Conservation (phyloP, 1,140 invertebrate genomes). For the Drosophila setifemur region DNA sequence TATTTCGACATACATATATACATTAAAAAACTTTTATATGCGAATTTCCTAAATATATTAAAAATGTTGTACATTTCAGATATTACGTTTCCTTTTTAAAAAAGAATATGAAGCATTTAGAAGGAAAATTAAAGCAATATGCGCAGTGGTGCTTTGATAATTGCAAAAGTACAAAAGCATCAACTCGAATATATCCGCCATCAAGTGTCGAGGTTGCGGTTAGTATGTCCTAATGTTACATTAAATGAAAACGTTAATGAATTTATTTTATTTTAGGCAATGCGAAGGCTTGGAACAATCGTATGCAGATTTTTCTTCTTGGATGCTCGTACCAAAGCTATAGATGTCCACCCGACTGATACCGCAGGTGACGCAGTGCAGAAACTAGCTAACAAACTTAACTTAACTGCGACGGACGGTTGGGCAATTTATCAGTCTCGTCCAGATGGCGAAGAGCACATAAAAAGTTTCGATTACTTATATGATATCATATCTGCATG, state of each 20-base stretch:
- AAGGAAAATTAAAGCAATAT: slow-evolving; percentile 90
- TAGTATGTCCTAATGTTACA: slow-evolving; percentile 81
- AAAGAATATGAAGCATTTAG: slow-evolving; percentile 87
- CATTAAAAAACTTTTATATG: no score
- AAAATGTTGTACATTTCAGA: slow-evolving; percentile 31
- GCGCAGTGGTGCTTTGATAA: slow-evolving; percentile 97
- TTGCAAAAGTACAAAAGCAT: slow-evolving; percentile 92
- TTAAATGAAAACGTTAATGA: not conserved
- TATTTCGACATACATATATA: no score
- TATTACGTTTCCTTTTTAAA: slow-evolving; percentile 91
- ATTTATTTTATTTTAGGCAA: slow-evolving; percentile 85
- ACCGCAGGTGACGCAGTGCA: slow-evolving; percentile 94
- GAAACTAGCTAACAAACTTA: slow-evolving; percentile 94
- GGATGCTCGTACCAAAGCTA: slow-evolving; percentile 96
- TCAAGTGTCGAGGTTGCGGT: slow-evolving; percentile 96
- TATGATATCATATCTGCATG: slow-evolving; percentile 97
- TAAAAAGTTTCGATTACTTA: slow-evolving; percentile 95
- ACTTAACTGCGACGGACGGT: slow-evolving; percentile 91
- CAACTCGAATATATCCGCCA: slow-evolving; percentile 91
- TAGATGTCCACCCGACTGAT: slow-evolving; percentile 96
- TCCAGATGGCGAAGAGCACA: slow-evolving; percentile 93
- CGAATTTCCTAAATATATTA: no score
- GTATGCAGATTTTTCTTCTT: slow-evolving; percentile 97
- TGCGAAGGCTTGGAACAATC: slow-evolving; percentile 94
- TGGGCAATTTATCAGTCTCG: slow-evolving; percentile 96